Conservation (phyloP, 2,888 invertebrate species). For the Rugalucina vietnamica region DNA sequence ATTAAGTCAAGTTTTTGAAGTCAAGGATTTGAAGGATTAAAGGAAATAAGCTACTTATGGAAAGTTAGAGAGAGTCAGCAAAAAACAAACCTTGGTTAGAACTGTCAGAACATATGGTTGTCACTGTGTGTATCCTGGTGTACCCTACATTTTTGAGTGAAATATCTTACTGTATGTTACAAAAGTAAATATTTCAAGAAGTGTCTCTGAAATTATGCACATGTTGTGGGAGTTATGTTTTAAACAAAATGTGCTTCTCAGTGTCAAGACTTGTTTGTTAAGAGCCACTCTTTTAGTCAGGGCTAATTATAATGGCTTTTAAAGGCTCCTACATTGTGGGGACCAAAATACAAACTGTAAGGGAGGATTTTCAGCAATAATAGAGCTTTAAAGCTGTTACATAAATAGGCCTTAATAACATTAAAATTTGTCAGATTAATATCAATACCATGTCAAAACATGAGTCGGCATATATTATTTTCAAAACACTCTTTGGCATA, state of each 20-base stretch:
- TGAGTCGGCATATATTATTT: background rate
- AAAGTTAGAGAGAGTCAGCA: too few species aligned
- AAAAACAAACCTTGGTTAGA: too few species aligned
- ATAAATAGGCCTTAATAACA: background rate
- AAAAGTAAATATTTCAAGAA: too few species aligned
- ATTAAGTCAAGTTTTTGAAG: background rate
- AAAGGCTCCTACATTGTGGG: background rate
- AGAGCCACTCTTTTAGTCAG: background rate
- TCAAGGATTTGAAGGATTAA: background rate
- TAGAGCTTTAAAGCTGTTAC: background rate
- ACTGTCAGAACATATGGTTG: too few species aligned
- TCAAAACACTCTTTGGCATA: too few species aligned
- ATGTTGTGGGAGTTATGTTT: too few species aligned
- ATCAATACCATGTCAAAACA: background rate
- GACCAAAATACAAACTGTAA: background rate
- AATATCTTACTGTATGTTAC: too few species aligned
- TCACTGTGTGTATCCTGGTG: too few species aligned
- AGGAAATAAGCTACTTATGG: constrained; percentile 5
- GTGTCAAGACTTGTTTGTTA: background rate
- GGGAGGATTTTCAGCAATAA: background rate
- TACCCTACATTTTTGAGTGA: too few species aligned
- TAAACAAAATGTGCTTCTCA: background rate
- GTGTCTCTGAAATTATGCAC: too few species aligned
- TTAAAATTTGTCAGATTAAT: background rate
- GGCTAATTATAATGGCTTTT: background rate